A percentile compares a stretch with the other conserved stretches of the same genome.
Evolutionary conservation across 2,797 vertebrate genomes (phyloP).

Genomic region (Danio tinwini): DNA sequence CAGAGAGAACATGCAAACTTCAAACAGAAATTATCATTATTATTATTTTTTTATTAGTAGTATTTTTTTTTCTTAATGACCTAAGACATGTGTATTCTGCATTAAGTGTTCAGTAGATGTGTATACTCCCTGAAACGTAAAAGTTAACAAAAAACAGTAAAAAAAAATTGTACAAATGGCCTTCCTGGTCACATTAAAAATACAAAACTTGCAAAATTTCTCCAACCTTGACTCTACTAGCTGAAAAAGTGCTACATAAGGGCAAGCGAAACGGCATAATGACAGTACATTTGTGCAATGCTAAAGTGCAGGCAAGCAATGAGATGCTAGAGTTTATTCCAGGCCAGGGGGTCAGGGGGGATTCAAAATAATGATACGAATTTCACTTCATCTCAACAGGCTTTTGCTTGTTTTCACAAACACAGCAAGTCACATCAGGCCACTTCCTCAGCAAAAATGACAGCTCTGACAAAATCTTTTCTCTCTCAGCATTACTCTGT

Average conservation of each 20-base stretch:
- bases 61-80: too few species aligned
- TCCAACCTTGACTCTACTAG: background rate
- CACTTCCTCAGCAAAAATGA: slow-evolving; percentile 82
- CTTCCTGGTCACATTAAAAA: slow-evolving; percentile 3
- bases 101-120: background rate
- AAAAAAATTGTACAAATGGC: background rate
- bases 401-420: slow-evolving; percentile 81
- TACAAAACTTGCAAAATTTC: background rate
- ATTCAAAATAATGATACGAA: slow-evolving; percentile 92
- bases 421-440: slow-evolving; percentile 88
- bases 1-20: too few species aligned
- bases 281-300: background rate
- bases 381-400: slow-evolving; percentile 90
- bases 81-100: background rate
- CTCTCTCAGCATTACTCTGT: slow-evolving; percentile 47
- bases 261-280: background rate
- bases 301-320: slow-evolving; percentile 21
- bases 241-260: background rate
- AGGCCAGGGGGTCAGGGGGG: slow-evolving; percentile 57
- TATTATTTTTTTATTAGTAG: too few species aligned
- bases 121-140: background rate
- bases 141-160: background rate
- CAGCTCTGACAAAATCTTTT: slow-evolving; percentile 74
- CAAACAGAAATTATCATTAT: too few species aligned
- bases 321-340: slow-evolving; percentile 28